Base-by-base conservation (phyloP, 2,888 invertebrate genomes). In the Philereme transversata region DNA sequence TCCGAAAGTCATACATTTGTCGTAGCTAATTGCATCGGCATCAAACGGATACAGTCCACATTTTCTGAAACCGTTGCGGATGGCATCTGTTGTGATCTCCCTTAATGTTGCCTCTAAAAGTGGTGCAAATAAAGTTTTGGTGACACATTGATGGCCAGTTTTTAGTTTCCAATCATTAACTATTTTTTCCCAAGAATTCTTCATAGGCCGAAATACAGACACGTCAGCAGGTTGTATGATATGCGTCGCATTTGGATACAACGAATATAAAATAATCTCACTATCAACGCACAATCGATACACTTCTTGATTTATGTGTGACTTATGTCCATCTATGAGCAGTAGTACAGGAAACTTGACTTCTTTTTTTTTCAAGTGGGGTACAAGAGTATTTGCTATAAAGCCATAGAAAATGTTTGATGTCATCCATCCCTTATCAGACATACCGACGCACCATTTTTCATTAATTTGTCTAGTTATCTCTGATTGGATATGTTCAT, bases 191-290 rank as follows among this genome's bases (percentile, higher is more conserved):
- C 67, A 68, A 7, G 57, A 44, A 44, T 46, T 48, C 47, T 68
- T 66, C 6, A 71, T 36, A 9, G 67, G 66, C 46, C 49, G 10
- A 43, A 69, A 69, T 10, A 68, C 64, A 34, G 65, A 62, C 4
- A 71, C 65, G 43, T 71, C 68, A 0, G 64, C 63, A 6, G 67
- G 67, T 47, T 67, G 71, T 11, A 63, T 38, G 1, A 70, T 64
- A 40, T 69, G 69, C 5, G 67, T 66, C 3, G 62, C 45, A 11
- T 69, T 69, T 33, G 71, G 65, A 36, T 60, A 60, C 4, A 71
- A 41, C 0, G 69, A 61, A 53, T 65, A 64, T 7, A 66, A 47
- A 34, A 69, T 65, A n/a, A 71, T 69, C 0, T 45, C 44, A 46
- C 64, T 66, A 6, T 64, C 57, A 10, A 51, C 46, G 56, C 70